These are phyloP conservation scores for Rhea pennata DNA, from an alignment of 2,113 vertebrate species.

Conservation along the genomic window DNA sequence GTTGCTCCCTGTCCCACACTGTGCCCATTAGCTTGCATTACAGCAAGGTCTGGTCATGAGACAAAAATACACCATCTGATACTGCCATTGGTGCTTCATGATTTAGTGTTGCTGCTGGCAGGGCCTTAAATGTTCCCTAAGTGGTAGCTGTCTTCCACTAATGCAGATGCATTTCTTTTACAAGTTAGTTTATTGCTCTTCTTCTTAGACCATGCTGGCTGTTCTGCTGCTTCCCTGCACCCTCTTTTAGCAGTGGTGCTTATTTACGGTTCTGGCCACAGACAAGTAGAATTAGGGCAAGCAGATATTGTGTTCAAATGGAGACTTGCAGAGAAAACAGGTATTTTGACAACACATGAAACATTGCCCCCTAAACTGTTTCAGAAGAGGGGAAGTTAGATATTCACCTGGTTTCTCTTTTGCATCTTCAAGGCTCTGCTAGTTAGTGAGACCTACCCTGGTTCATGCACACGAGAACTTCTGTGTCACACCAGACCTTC, in stretches of 20 bases:
- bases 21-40: background rate
- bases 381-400: background rate
- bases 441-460: background rate
- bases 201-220: background rate
- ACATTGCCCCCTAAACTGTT: background rate
- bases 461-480: background rate
- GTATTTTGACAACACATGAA: background rate
- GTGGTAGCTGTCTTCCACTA: slow-evolving; percentile 14
- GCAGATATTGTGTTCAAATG: background rate
- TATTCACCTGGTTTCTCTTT: background rate
- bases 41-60: background rate
- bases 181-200: background rate
- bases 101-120: background rate
- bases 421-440: background rate
- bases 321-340: background rate
- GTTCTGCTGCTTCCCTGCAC: background rate
- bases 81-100: background rate
- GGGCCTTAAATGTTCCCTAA: background rate
- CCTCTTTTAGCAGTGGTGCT: background rate
- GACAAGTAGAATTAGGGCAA: background rate
- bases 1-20: background rate
- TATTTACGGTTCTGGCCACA: background rate
- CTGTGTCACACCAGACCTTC: background rate
- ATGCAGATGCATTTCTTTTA: slow-evolving; percentile 47
- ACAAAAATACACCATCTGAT: background rate